These are phyloP conservation scores for Liparis tanakae DNA, from an alignment of 2,797 vertebrate genomes.

Conservation along the genomic window DNA sequence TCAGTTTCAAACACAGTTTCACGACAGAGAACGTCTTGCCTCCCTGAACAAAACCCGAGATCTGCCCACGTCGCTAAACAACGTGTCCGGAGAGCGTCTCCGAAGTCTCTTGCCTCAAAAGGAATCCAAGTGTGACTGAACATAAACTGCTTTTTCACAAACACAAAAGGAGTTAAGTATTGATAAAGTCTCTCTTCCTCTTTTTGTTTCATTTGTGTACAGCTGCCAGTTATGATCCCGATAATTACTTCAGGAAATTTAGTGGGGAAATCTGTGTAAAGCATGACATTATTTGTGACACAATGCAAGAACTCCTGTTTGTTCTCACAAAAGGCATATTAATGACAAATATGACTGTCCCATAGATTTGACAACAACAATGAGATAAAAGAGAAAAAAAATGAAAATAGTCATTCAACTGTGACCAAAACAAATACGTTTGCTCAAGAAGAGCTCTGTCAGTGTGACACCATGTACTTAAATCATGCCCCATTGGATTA, in stretches of 20 bases:
- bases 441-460: constrained; percentile 57
- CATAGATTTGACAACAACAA: constrained; percentile 35
- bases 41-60: constrained; percentile 55
- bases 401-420: constrained; percentile 72
- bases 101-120: constrained; percentile 47
- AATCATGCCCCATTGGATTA: constrained; percentile 65
- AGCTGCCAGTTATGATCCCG: constrained; percentile 51
- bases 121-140: constrained; percentile 47
- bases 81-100: constrained; percentile 49
- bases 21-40: constrained; percentile 42
- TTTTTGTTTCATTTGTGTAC: constrained; percentile 44
- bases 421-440: constrained; percentile 77
- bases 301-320: constrained; percentile 56
- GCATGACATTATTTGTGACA: constrained; percentile 63
- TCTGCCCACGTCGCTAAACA: constrained; percentile 34
- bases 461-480: constrained; percentile 69
- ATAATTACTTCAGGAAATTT: constrained; percentile 41
- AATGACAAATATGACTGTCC: constrained; percentile 47
- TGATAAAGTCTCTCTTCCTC: constrained; percentile 42
- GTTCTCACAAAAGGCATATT: constrained; percentile 52
- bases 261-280: constrained; percentile 55
- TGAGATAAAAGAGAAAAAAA: constrained; percentile 27
- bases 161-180: constrained; percentile 55
- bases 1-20: constrained; percentile 62
- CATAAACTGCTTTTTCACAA: constrained; percentile 63